Evolutionary conservation across 2,113 vertebrate genomes (phyloP).

Genomic region (Pelusios castaneus): DNA sequence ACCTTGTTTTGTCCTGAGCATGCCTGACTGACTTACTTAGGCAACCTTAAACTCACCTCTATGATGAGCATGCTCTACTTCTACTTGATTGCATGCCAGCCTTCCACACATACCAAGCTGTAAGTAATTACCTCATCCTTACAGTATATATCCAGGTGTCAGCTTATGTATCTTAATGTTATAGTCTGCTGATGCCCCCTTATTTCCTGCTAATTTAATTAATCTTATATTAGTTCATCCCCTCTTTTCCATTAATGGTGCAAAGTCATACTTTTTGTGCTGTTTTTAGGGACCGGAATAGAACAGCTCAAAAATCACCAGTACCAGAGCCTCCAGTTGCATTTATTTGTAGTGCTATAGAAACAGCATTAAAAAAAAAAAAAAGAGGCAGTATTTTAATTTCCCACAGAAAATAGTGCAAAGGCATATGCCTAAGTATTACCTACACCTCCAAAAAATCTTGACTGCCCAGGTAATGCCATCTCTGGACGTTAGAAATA

Average conservation of each 20-base stretch:
- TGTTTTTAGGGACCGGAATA: background rate
- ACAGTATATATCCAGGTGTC: background rate
- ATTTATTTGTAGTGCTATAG: background rate
- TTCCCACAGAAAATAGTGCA: background rate
- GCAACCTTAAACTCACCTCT: background rate
- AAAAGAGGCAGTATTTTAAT: too few relatives aligned
- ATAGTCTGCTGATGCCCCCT: background rate
- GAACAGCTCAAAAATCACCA: background rate
- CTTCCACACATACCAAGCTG: too few relatives aligned
- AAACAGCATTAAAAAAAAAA: background rate
- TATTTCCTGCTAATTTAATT: background rate
- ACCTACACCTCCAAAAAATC: background rate
- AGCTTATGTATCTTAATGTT: background rate
- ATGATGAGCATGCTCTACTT: background rate
- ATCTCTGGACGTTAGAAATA: fast-evolving
- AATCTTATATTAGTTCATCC: background rate
- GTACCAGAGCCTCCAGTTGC: background rate
- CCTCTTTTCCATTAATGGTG: too few relatives aligned
- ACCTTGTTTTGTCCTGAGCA: background rate
- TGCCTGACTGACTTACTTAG: background rate
- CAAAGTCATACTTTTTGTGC: background rate
- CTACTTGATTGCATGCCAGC: background rate
- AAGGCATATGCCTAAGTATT: background rate
- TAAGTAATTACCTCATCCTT: background rate
- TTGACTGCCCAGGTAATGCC: background rate